Evolutionary conservation across 2,113 vertebrate species (phyloP).

Genomic region (Apteryx mantelli): DNA sequence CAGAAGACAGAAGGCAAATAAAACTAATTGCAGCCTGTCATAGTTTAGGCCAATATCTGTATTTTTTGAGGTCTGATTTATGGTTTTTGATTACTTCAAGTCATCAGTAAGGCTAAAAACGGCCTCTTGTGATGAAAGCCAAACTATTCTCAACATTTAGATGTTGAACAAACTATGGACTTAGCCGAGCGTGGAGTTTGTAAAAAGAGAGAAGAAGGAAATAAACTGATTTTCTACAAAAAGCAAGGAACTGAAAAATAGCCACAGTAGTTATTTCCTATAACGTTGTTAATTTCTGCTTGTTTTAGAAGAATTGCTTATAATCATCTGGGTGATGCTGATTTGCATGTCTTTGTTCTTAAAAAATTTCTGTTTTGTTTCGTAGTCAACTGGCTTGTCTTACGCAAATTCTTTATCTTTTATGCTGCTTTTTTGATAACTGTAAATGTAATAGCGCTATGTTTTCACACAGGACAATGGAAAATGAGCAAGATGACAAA

Average conservation of each 20-base stretch:
- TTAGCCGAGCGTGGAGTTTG: background rate
- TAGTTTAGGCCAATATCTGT: background rate
- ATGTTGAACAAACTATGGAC: background rate
- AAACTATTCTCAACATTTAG: background rate
- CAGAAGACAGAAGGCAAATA: background rate
- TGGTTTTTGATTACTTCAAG: background rate
- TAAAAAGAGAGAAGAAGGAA: background rate
- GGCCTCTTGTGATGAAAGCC: background rate
- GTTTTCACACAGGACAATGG: background rate
- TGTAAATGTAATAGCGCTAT: background rate
- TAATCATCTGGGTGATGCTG: background rate
- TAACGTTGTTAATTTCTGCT: background rate
- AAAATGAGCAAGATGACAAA: constrained; percentile 26
- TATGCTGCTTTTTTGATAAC: background rate
- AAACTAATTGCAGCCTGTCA: background rate
- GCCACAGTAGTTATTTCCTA: background rate
- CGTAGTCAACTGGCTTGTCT: background rate
- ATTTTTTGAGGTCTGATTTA: background rate
- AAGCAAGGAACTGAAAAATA: background rate
- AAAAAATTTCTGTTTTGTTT: background rate
- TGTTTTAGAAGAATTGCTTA: background rate
- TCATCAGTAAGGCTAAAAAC: background rate
- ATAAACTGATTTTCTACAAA: background rate
- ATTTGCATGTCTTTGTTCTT: background rate
- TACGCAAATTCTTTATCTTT: background rate